Base-by-base conservation (phyloP, 2,888 invertebrate species). In the Rapana venosa region DNA sequence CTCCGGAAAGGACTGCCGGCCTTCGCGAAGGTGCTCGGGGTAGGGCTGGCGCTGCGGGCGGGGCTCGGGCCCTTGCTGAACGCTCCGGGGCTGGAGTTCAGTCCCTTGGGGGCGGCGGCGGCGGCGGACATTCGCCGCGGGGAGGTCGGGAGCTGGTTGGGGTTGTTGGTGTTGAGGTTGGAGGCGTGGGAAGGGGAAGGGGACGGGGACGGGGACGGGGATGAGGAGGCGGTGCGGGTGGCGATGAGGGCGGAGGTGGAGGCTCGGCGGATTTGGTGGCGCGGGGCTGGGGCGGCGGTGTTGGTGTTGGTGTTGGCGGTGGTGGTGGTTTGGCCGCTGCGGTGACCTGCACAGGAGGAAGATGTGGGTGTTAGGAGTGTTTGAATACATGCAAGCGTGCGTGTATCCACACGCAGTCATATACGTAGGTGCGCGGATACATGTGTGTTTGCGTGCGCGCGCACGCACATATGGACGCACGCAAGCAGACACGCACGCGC, bases 111-210 rank as follows among this genome's bases (percentile, higher is more conserved):
- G 70, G 30, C 11, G n/a, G 66, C 81, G 30, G 87, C 83, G 4
- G 88, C 70, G 32, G 81, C 26, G 58, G 90, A 90, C 87, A 90
- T 90, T 20, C 90, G 87, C 2, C 91, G 83, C 15, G 91, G 90
- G 15, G 91, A 91, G 61, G 88, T 90, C 47, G 47, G 47, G 47
- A 8, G 47, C 4, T 47, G 47, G 47, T 47, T 2, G 47, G 47
- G 47, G 47, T 0, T 87, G 90, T 1, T 79, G 88, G 77, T 87
- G 90, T 32, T 84, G 84, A 26, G 61, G 66, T 2, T 87, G 30
- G 56, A 81, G 88, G 32, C 0, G 58, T n/a, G n/a, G 32, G 22
- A 6, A n/a, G 6, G n/a, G 86, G 58, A 20, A 30, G 35, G 83
- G 87, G 89, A 8, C 66, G 66, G 20, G 47, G 88, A n/a, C 70